Conservation (phyloP, 2,888 invertebrate species). For the Didymodactylos carnosus region DNA sequence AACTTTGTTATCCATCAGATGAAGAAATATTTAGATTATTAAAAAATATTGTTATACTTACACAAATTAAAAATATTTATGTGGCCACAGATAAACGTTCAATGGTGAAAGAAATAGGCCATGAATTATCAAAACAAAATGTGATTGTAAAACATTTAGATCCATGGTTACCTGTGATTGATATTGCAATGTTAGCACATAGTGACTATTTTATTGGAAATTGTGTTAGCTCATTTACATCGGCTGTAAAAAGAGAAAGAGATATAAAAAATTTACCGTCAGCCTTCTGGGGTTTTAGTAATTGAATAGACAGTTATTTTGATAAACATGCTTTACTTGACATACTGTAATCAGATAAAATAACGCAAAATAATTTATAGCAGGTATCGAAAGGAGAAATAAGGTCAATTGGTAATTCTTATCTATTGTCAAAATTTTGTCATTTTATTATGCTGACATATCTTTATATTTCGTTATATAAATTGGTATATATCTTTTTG, state of each 20-base stretch:
- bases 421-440: too few relatives aligned
- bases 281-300: constrained; percentile 22
- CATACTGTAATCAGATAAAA: too few relatives aligned
- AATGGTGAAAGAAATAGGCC: constrained; percentile 22
- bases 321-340: too few relatives aligned
- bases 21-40: constrained; percentile 22
- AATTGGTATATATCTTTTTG: too few relatives aligned
- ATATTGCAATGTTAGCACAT: constrained; percentile 26
- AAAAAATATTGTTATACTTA: constrained; percentile 21
- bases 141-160: constrained; percentile 22
- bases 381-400: too few relatives aligned
- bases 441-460: too few relatives aligned
- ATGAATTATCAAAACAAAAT: constrained; percentile 19
- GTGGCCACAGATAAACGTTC: constrained; percentile 30
- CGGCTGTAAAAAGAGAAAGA: constrained; percentile 27
- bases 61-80: constrained; percentile 22
- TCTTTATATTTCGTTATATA: too few relatives aligned
- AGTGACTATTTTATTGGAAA: constrained; percentile 31
- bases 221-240: constrained; percentile 31
- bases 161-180: constrained; percentile 29
- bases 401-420: too few relatives aligned
- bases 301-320: too few relatives aligned
- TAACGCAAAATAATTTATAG: too few relatives aligned
- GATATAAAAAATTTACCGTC: constrained; percentile 20
- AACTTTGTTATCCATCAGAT: constrained; percentile 25